Evolutionary conservation across 2,113 vertebrate species (phyloP).

Genomic region (Phaethornis superciliosus): DNA sequence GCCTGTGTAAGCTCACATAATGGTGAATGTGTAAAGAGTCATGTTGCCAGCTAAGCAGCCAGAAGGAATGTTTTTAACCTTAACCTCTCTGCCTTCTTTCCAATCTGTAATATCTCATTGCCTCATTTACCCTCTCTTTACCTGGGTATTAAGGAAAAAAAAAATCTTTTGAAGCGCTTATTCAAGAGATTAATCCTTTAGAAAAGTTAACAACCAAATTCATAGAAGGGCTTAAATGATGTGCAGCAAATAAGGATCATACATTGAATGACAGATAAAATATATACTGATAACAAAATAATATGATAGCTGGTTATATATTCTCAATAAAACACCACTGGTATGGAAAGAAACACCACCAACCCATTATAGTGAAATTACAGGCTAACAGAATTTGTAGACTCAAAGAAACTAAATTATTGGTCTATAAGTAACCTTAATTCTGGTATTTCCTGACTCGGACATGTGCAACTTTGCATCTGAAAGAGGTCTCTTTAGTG

Average conservation of each 20-base stretch:
- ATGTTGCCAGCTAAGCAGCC: background rate
- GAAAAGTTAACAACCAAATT: background rate
- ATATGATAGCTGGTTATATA: background rate
- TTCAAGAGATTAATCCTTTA: background rate
- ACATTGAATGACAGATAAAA: background rate
- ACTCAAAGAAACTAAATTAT: background rate
- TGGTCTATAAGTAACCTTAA: background rate
- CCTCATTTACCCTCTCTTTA: background rate
- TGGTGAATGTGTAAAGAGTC: background rate
- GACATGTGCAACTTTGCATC: background rate
- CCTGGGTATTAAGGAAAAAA: background rate
- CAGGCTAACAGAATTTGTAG: background rate
- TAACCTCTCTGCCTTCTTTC: background rate
- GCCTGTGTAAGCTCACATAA: background rate
- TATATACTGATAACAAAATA: background rate
- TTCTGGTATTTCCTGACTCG: background rate
- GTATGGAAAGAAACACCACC: background rate
- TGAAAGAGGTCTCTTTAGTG: background rate
- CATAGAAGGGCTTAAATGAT: background rate
- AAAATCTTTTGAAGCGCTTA: background rate
- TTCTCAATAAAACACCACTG: background rate
- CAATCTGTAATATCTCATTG: background rate
- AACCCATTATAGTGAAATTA: background rate
- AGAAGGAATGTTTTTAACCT: background rate
- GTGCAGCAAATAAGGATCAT: background rate